These are phyloP conservation scores for Vanessa atalanta DNA, from an alignment of 1,140 invertebrate species.

Conservation along the genomic window DNA sequence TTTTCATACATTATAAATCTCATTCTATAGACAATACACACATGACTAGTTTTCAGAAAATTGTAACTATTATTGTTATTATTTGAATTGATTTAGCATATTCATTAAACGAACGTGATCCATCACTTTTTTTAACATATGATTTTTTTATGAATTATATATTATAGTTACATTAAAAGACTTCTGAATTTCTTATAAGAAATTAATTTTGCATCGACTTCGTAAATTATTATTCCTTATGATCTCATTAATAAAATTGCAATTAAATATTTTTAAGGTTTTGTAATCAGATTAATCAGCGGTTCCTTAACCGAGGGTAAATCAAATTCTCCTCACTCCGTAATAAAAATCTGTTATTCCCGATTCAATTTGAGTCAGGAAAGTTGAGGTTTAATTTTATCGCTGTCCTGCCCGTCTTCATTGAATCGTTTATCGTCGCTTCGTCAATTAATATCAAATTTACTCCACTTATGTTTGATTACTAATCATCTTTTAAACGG, in stretches of 20 bases:
- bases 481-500: conserved; percentile 39
- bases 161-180: no score
- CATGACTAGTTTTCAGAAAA: no score
- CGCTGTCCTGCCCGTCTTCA: conserved; percentile 56
- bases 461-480: conserved; percentile 42
- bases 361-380: conserved; percentile 47
- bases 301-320: conserved; percentile 16
- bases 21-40: no score
- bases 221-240: background rate
- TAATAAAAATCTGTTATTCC: conserved; percentile 47
- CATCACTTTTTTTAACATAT: no score
- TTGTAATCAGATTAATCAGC: conserved; percentile 28
- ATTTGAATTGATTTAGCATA: no score
- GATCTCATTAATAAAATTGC: background rate
- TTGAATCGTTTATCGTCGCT: conserved; percentile 63
- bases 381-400: conserved; percentile 65
- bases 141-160: no score
- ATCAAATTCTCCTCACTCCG: conserved; percentile 27
- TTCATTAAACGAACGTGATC: no score
- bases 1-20: no score
- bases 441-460: conserved; percentile 55
- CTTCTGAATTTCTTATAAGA: background rate
- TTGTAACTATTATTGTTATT: no score
- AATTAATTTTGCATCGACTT: background rate
- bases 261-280: background rate